Percentiles rank a stretch among this genome's conserved stretches.
Evolutionary conservation across 2,113 vertebrate genomes (phyloP).

Genomic region (Ranitomeya variabilis): DNA sequence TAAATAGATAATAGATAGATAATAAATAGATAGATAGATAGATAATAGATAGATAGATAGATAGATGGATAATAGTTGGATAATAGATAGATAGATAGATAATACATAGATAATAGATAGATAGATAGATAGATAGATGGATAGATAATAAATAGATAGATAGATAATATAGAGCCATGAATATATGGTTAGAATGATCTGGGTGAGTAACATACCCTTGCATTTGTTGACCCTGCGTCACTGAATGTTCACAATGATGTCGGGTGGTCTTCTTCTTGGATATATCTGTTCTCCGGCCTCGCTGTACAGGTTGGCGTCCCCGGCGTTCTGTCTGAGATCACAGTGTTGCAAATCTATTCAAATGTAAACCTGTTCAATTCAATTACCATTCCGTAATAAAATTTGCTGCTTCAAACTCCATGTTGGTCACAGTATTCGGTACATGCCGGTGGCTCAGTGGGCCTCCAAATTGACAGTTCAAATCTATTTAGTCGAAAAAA

Average conservation of each 20-base stretch:
- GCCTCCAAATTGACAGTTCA: conserved; percentile 76
- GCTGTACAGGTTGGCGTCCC: conserved; percentile 64
- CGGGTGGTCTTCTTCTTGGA: not conserved
- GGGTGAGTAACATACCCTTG: no score
- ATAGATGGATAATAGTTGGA: no score
- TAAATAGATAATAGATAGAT: no score
- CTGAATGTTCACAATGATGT: no score
- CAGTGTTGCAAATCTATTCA: conserved; percentile 79
- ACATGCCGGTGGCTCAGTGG: conserved; percentile 72
- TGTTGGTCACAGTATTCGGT: conserved; percentile 75
- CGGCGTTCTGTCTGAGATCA: conserved; percentile 73
- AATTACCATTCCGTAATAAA: conserved; percentile 81
- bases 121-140: no score
- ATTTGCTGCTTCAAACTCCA: conserved; percentile 73
- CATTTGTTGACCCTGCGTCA: no score
- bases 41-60: no score
- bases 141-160: no score
- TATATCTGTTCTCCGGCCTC: no score
- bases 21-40: not conserved
- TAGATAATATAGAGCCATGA: not conserved
- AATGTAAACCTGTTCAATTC: conserved; percentile 83
- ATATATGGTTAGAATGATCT: not conserved
- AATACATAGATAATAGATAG: no score
- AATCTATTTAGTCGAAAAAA: conserved; percentile 79
- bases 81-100: no score